Conservation (phyloP, 1,140 invertebrate species). For the Rhizoglyphus robini region DNA sequence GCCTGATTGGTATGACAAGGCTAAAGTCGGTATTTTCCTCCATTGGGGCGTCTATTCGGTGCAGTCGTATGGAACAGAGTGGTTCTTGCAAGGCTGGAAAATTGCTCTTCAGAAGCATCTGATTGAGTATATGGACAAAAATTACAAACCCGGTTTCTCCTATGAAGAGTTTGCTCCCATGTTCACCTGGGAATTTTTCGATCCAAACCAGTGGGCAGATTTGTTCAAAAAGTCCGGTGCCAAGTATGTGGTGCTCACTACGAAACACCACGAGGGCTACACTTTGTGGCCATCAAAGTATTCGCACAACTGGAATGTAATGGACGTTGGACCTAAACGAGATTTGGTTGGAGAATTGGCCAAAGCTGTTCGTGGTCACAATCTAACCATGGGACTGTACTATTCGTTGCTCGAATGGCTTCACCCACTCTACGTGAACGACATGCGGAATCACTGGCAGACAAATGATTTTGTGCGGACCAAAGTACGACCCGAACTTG, state of each 20-base stretch:
- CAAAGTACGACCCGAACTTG: conserved; percentile 35
- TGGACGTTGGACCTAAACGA: conserved; percentile 65
- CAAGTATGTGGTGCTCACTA: conserved; percentile 74
- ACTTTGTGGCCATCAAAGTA: conserved; percentile 16
- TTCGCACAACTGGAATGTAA: conserved; percentile 69
- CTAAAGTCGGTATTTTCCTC: conserved; percentile 80
- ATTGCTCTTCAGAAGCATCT: neutral
- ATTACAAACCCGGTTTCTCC: conserved; percentile 33
- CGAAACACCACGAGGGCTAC: conserved; percentile 41
- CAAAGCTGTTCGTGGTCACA: conserved; percentile 31
- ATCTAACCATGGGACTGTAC: conserved; percentile 37
- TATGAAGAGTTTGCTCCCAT: conserved; percentile 38
- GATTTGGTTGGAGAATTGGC: conserved; percentile 53
- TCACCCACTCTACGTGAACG: conserved; percentile 29
- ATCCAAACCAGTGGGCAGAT: conserved; percentile 34
- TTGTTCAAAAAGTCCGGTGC: conserved; percentile 31
- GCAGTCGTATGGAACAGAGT: conserved; percentile 65
- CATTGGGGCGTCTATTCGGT: conserved; percentile 89
- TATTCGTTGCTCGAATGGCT: conserved; percentile 38
- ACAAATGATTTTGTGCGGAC: conserved; percentile 28
- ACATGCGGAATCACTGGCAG: conserved; percentile 27
- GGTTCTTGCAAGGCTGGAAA: conserved; percentile 56
- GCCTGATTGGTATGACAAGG: conserved; percentile 76
- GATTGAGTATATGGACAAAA: conserved; percentile 34
- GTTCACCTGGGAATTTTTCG: conserved; percentile 35